Evolutionary conservation across 2,888 invertebrate genomes (phyloP).

Genomic region (Eupithecia dodoneata): DNA sequence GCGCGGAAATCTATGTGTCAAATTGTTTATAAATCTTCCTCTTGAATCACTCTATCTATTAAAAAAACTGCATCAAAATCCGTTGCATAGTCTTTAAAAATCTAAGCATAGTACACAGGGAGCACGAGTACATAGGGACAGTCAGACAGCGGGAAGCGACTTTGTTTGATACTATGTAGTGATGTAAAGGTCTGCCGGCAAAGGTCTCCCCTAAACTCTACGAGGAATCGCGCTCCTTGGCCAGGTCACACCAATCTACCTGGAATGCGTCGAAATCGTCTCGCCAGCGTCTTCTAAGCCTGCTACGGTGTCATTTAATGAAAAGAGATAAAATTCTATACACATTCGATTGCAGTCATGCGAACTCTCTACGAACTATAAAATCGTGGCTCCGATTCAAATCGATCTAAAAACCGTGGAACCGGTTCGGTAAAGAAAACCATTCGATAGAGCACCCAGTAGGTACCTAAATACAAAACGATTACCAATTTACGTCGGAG

Average conservation of each 20-base stretch:
- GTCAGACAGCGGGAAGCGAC: no score
- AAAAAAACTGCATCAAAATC: no score
- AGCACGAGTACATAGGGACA: no score
- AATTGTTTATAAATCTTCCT: no score
- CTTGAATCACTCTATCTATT: no score
- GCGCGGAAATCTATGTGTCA: no score
- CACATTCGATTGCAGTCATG: neutral
- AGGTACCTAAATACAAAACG: neutral
- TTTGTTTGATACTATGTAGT: no score
- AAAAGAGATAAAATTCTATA: neutral
- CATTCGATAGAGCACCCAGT: neutral
- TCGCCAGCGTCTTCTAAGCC: neutral
- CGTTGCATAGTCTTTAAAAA: no score
- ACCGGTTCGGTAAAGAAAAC: neutral
- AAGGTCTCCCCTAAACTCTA: neutral
- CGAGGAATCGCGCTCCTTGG: neutral
- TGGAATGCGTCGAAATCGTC: neutral
- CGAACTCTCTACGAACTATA: neutral
- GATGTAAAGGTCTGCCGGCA: neutral
- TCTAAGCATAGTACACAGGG: no score
- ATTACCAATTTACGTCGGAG: neutral
- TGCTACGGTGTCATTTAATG: neutral
- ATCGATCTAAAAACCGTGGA: neutral
- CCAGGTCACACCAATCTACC: neutral
- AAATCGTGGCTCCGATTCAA: neutral